These are phyloP conservation scores for Neotoxoptera formosana DNA, from an alignment of 1,140 invertebrate genomes.

Conservation along the genomic window DNA sequence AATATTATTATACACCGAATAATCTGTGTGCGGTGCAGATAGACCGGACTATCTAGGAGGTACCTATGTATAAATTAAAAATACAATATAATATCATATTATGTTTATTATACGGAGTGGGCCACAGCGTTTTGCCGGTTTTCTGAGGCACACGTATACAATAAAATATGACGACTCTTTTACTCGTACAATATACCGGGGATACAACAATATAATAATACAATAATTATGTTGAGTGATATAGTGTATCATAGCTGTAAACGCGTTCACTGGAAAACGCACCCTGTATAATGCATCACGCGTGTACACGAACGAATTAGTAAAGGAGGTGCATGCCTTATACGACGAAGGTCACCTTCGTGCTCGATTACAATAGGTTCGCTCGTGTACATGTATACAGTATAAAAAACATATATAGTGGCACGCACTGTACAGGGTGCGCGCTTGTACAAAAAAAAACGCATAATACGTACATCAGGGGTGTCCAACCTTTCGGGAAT, in stretches of 20 bases:
- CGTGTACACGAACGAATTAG: neutral
- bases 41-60: neutral
- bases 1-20: too few species aligned
- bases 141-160: neutral
- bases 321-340: slow-evolving; percentile 7
- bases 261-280: neutral
- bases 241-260: neutral
- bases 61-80: neutral
- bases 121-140: neutral
- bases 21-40: neutral
- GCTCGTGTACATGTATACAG: neutral
- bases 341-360: neutral
- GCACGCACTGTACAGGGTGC: neutral
- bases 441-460: neutral
- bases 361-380: neutral
- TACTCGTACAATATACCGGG: neutral
- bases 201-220: too few species aligned
- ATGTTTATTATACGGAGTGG: neutral
- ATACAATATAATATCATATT: neutral
- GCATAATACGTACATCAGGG: neutral
- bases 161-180: neutral
- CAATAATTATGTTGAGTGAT: neutral
- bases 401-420: neutral
- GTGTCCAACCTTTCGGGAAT: too few species aligned
- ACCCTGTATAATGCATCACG: neutral